Percentiles rank a stretch among this genome's conserved stretches.
Conservation (phyloP, 2,888 invertebrate species). For the Caenorhabditis macrosperma region DNA sequence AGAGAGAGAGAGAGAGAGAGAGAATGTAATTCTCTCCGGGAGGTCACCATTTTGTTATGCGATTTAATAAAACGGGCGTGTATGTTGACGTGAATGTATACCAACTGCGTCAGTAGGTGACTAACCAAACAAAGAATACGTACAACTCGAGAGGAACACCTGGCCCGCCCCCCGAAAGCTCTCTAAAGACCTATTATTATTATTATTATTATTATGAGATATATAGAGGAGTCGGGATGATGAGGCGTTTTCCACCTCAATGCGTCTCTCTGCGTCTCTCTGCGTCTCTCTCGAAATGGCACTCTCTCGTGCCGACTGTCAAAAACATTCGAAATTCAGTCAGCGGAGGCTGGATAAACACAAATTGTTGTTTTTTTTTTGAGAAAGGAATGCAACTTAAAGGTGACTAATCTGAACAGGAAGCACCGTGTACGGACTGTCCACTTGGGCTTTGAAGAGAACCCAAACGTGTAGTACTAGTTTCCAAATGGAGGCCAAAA, state of each 20-base stretch:
- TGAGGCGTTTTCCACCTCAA: constrained; percentile 5
- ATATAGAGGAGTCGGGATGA: constrained; percentile 1
- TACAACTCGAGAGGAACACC: constrained; percentile 23
- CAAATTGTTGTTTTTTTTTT: neutral
- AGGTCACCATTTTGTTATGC: constrained; percentile 4
- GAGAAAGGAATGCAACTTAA: too few species aligned
- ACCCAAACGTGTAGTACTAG: neutral
- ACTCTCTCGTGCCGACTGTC: neutral
- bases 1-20: neutral
- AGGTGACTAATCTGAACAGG: neutral
- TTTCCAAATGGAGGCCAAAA: neutral
- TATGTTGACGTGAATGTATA: constrained; percentile 29
- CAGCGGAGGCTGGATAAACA: constrained; percentile 2
- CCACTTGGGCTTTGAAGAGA: too few species aligned
- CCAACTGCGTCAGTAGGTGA: constrained; percentile 38
- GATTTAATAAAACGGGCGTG: constrained; percentile 21
- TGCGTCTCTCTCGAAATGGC: constrained; percentile 1
- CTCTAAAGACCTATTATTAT: neutral
- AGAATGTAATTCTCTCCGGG: neutral
- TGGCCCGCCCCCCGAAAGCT: neutral
- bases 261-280: constrained; percentile 9
- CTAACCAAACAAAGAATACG: constrained; percentile 35
- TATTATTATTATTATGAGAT: neutral
- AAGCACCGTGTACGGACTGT: neutral
- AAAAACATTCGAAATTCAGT: constrained; percentile 11